Percentiles rank a stretch among this genome's conserved stretches.
Conservation (phyloP, 2,888 invertebrate species). For the Chrysotoxum bicinctum region DNA sequence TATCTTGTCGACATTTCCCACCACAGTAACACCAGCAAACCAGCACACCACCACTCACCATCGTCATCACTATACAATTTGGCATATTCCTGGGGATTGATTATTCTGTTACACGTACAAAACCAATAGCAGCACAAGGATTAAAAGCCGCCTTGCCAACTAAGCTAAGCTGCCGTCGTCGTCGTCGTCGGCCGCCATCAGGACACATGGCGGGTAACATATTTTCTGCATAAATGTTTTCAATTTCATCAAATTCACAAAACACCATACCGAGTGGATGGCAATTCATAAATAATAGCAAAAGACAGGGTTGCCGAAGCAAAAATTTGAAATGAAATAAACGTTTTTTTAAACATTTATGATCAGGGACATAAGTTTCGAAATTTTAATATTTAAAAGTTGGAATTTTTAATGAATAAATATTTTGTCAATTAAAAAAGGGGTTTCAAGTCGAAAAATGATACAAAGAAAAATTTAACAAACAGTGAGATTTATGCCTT, state of each 20-base stretch:
- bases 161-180: conserved; percentile 6
- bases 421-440: too few relatives aligned
- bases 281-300: conserved; percentile 13
- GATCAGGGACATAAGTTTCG: too few relatives aligned
- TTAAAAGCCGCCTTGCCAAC: conserved; percentile 58
- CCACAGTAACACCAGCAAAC: conserved; percentile 21
- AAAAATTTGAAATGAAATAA: not conserved
- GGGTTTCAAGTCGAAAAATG: too few relatives aligned
- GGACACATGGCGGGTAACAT: conserved; percentile 71
- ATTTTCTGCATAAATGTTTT: conserved; percentile 73
- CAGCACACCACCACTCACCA: not conserved
- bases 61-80: not conserved
- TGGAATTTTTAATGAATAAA: too few relatives aligned
- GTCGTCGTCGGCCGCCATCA: conserved; percentile 22
- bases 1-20: conserved; percentile 66
- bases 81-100: conserved; percentile 52
- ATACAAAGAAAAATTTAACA: too few relatives aligned
- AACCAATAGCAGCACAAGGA: conserved; percentile 55
- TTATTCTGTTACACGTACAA: conserved; percentile 66
- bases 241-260: conserved; percentile 53
- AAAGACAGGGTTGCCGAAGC: not conserved
- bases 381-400: too few relatives aligned
- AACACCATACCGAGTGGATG: conserved; percentile 10
- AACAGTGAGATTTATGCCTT: too few relatives aligned
- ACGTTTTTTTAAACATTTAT: too few relatives aligned